A percentile compares a stretch with the other conserved stretches of the same genome.
phyloP scores from a whole-genome alignment of 2,888 invertebrate genomes.

The Erannis defoliaria region DNA sequence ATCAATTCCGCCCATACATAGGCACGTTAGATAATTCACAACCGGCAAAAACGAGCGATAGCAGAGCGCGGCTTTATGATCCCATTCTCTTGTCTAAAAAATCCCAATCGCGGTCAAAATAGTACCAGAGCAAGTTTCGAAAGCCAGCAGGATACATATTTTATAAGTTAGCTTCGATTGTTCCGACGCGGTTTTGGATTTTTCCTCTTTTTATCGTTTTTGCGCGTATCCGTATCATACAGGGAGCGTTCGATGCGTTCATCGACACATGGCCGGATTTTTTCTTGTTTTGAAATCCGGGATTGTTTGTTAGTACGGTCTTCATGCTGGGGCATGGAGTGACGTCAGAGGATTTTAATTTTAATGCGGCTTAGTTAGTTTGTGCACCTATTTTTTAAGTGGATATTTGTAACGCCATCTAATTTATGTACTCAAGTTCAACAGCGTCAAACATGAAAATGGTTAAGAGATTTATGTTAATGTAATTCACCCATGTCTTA shows the following conservation, averaged over 20 bases:
- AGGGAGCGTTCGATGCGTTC: constrained; percentile 75
- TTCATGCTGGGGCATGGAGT: constrained; percentile 50
- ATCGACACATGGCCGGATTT: constrained; percentile 76
- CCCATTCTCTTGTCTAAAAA: constrained; percentile 71
- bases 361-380: constrained; percentile 24
- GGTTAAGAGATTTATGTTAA: too few species aligned
- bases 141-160: constrained; percentile 83
- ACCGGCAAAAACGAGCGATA: constrained; percentile 48
- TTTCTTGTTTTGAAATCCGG: constrained; percentile 66
- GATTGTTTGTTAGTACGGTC: constrained; percentile 68
- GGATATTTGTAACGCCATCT: background rate
- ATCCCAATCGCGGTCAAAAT: constrained; percentile 82
- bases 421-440: too few species aligned
- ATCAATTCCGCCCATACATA: constrained; percentile 35
- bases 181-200: constrained; percentile 73
- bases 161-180: constrained; percentile 86
- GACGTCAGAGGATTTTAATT: constrained; percentile 35
- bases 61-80: constrained; percentile 55
- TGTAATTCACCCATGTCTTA: background rate
- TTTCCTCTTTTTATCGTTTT: constrained; percentile 57
- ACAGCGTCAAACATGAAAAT: too few species aligned
- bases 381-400: background rate
- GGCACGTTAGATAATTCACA: constrained; percentile 44
- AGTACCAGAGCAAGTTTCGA: constrained; percentile 77
- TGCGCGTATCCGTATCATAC: constrained; percentile 74